These are phyloP conservation scores for Astyanax mexicanus DNA, from an alignment of 2,797 vertebrate genomes.

Conservation along the genomic window DNA sequence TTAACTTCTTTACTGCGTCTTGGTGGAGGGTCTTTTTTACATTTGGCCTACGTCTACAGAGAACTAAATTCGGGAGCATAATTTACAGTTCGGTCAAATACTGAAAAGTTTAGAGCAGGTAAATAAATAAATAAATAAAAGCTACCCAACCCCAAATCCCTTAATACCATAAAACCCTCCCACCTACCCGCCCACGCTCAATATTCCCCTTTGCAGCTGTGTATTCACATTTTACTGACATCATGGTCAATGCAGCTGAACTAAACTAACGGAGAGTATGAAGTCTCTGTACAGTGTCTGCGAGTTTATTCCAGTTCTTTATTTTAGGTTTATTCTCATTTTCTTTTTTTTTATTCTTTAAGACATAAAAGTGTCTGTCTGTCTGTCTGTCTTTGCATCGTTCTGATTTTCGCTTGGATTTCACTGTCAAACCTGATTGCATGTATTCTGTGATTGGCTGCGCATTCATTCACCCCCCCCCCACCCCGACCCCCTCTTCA, in stretches of 20 bases:
- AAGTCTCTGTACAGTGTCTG: slow-evolving; percentile 67
- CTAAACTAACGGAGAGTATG: slow-evolving; percentile 68
- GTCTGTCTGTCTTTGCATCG: slow-evolving; percentile 61
- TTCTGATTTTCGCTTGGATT: slow-evolving; percentile 53
- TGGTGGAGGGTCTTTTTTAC: slow-evolving; percentile 55
- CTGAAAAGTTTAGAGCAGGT: slow-evolving; percentile 7
- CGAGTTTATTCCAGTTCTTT: too few species aligned
- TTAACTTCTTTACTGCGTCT: slow-evolving; percentile 61
- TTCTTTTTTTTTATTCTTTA: slow-evolving; percentile 49
- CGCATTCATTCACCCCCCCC: too few species aligned
- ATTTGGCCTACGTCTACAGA: slow-evolving; percentile 50
- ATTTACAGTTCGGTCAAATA: slow-evolving; percentile 20
- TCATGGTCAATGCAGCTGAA: slow-evolving; percentile 79
- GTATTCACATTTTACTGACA: slow-evolving; percentile 81
- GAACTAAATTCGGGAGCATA: slow-evolving; percentile 18
- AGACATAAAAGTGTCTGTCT: slow-evolving; percentile 70
- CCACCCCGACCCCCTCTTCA: too few species aligned
- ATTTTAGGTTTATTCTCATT: too few species aligned
- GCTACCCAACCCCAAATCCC: too few species aligned
- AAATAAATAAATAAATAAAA: neutral
- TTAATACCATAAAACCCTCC: too few species aligned
- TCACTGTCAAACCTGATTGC: slow-evolving; percentile 58
- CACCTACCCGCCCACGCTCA: neutral
- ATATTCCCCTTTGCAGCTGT: slow-evolving; percentile 74
- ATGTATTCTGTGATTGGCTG: slow-evolving; percentile 56